phyloP scores from a whole-genome alignment of 2,113 vertebrate genomes.

The Upupa epops region DNA sequence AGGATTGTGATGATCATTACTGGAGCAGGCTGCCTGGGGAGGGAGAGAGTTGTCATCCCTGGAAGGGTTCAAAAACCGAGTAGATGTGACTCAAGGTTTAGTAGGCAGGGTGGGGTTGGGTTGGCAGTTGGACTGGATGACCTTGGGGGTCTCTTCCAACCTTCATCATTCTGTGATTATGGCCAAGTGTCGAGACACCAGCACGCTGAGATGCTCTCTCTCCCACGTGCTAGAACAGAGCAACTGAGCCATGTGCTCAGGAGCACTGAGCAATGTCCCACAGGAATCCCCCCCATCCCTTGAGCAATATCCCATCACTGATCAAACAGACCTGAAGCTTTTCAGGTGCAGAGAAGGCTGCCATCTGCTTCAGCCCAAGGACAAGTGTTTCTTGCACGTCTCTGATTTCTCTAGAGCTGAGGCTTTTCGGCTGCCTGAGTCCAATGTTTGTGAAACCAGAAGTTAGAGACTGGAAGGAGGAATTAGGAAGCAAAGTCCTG shows the following conservation, averaged over 20 bases:
- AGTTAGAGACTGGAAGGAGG: neutral
- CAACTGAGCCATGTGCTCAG: neutral
- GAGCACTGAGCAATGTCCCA: too few species aligned
- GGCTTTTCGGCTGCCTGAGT: fast-evolving
- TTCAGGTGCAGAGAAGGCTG: neutral
- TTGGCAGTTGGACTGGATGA: too few species aligned
- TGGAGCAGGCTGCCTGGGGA: too few species aligned
- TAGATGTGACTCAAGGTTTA: too few species aligned
- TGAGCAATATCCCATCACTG: neutral
- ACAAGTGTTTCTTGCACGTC: neutral
- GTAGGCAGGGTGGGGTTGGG: too few species aligned
- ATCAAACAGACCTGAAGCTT: neutral
- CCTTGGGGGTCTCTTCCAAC: too few species aligned
- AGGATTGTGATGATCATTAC: neutral
- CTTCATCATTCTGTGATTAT: too few species aligned
- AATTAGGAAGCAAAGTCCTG: neutral
- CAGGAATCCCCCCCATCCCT: neutral
- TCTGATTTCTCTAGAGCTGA: neutral
- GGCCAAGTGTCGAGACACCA: neutral
- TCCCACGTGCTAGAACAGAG: neutral
- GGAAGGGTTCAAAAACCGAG: too few species aligned
- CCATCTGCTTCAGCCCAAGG: neutral
- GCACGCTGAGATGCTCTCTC: neutral
- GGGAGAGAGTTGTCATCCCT: too few species aligned
- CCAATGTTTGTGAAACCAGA: neutral